Evolutionary conservation across 2,113 vertebrate species (phyloP).

Genomic region (Trogon surrucura): DNA sequence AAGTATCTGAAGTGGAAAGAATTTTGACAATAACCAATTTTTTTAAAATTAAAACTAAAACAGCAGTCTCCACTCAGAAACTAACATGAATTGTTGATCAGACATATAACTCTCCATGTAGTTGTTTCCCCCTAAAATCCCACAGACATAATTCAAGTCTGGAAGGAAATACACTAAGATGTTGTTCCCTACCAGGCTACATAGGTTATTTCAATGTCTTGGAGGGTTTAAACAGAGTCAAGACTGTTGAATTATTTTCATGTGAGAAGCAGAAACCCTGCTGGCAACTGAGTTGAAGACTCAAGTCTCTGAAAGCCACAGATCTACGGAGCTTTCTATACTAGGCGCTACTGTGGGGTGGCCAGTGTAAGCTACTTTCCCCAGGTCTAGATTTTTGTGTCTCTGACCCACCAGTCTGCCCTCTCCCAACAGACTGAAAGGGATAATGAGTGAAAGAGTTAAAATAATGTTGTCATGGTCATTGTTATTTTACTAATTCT

Average conservation of each 20-base stretch:
- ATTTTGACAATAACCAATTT: conserved; percentile 4
- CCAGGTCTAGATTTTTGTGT: neutral
- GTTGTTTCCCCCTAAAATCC: neutral
- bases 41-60: neutral
- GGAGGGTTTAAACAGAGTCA: neutral
- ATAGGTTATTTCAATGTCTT: neutral
- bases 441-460: neutral
- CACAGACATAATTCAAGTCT: neutral
- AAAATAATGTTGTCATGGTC: neutral
- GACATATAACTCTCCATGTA: neutral
- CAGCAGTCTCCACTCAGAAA: neutral
- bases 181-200: neutral
- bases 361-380: neutral
- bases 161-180: neutral
- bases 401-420: neutral
- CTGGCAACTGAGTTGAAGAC: neutral
- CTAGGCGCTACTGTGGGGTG: neutral
- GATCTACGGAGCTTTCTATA: neutral
- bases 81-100: neutral
- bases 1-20: neutral
- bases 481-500: neutral
- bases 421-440: neutral
- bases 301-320: neutral
- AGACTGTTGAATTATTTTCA: neutral
- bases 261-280: neutral